phyloP scores from a whole-genome alignment of 2,113 vertebrate genomes.

The Scalopus aquaticus region DNA sequence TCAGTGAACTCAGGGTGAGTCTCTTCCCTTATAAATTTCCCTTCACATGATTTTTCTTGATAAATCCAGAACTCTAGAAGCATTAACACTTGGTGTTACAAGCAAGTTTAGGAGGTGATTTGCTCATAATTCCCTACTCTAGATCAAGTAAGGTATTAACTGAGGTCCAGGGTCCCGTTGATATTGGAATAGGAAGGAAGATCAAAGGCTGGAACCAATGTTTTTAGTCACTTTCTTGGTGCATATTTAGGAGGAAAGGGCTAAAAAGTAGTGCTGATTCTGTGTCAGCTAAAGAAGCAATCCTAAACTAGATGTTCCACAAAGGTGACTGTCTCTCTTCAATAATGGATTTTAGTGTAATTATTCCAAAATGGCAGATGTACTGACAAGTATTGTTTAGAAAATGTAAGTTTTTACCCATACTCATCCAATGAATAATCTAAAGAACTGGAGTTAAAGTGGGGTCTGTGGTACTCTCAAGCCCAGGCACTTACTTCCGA shows the following conservation, averaged over 20 bases:
- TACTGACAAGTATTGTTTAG: neutral
- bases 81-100: neutral
- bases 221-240: neutral
- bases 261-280: neutral
- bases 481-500: too few species aligned
- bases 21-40: neutral
- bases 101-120: neutral
- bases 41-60: neutral
- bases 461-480: neutral
- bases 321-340: neutral
- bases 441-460: neutral
- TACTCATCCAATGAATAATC: neutral
- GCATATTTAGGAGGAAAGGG: neutral
- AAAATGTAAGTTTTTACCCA: neutral
- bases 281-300: neutral
- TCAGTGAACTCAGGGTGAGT: neutral
- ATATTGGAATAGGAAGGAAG: neutral
- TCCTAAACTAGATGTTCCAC: neutral
- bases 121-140: neutral
- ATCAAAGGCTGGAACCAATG: neutral
- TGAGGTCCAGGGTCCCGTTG: neutral
- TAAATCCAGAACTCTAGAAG: neutral
- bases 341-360: neutral
- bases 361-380: neutral
- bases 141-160: rapidly evolving